Conservation (phyloP, 1,140 invertebrate genomes). For the Drosophila grimshawi region DNA sequence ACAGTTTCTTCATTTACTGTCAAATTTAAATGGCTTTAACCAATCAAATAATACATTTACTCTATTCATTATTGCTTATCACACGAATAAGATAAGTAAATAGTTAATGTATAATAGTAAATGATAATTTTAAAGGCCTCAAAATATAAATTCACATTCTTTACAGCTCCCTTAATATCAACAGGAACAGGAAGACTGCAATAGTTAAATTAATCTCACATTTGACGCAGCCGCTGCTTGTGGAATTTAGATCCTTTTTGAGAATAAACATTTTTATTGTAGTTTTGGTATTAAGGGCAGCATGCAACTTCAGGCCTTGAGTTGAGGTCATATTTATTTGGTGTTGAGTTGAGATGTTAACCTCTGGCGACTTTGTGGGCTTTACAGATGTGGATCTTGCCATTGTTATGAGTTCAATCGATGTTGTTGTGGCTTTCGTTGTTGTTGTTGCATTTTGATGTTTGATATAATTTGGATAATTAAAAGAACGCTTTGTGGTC, state of each 20-base stretch:
- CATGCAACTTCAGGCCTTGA: background rate
- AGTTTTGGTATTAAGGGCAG: background rate
- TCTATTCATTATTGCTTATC: background rate
- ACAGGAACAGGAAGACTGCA: background rate
- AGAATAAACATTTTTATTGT: background rate
- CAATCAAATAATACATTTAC: slow-evolving; percentile 10
- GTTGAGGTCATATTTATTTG: background rate
- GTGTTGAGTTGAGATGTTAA: background rate
- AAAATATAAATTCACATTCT: too few species aligned
- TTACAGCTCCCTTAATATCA: background rate
- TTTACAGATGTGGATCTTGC: background rate
- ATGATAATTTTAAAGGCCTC: too few species aligned
- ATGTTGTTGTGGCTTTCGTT: background rate
- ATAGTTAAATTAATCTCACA: background rate
- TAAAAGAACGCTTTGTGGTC: background rate
- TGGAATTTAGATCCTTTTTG: background rate
- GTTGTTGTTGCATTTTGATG: background rate
- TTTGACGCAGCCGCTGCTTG: background rate
- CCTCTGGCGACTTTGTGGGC: background rate
- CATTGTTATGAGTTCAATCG: background rate
- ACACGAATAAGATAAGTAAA: too few species aligned
- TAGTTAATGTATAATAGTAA: too few species aligned
- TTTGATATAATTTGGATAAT: background rate
- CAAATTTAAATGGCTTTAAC: too few species aligned
- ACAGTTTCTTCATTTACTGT: too few species aligned